These are phyloP conservation scores for Dicycla oo DNA, from an alignment of 2,888 invertebrate genomes.

Conservation along the genomic window DNA sequence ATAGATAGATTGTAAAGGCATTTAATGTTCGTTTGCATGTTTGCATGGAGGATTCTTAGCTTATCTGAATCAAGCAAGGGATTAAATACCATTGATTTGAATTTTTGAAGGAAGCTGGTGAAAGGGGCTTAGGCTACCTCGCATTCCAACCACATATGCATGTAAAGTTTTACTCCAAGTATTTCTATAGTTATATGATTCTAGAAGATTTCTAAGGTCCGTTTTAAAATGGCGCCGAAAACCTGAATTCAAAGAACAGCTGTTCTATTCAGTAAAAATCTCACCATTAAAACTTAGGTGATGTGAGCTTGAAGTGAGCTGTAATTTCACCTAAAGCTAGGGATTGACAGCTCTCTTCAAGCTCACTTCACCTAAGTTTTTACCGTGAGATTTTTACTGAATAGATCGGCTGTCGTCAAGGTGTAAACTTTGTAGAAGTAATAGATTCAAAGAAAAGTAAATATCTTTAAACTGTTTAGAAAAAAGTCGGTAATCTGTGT, in stretches of 20 bases:
- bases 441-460: no score
- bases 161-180: neutral
- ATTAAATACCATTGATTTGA: slow-evolving; percentile 14
- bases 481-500: no score
- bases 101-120: neutral
- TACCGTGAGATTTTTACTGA: no score
- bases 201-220: neutral
- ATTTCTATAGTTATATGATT: no score
- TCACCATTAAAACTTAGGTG: neutral
- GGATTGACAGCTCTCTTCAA: no score
- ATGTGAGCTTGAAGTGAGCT: no score
- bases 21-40: neutral
- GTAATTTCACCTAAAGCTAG: no score
- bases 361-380: no score
- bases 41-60: neutral
- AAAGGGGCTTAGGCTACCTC: neutral
- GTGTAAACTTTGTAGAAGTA: no score
- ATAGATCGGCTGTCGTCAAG: no score
- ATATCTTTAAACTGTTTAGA: no score
- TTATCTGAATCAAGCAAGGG: neutral
- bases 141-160: neutral
- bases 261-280: neutral
- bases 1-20: neutral
- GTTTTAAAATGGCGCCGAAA: neutral
- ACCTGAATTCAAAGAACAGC: neutral